Percentiles rank a stretch among this genome's conserved stretches.
Conservation (phyloP, 2,888 invertebrate genomes). For the Dione juno region DNA sequence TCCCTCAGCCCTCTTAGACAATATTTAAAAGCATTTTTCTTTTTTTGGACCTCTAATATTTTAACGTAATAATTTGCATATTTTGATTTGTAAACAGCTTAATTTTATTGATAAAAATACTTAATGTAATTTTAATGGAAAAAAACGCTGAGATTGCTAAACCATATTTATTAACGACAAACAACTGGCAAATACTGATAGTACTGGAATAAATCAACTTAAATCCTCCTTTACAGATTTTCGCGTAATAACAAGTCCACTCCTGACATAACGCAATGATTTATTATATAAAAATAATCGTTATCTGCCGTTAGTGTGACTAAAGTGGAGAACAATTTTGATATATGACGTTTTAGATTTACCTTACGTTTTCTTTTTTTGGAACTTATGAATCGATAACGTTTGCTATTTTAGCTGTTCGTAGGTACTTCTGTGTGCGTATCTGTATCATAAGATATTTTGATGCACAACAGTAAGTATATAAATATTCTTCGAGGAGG, state of each 20-base stretch:
- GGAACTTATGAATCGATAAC: not conserved
- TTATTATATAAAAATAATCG: conserved; percentile 50
- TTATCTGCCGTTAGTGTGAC: conserved; percentile 42
- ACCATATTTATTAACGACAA: conserved; percentile 34
- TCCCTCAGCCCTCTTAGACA: too few species aligned
- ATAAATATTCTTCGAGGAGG: too few species aligned
- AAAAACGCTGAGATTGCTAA: not conserved
- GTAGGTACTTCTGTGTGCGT: too few species aligned
- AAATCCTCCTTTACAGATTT: conserved; percentile 59
- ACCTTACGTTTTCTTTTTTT: conserved; percentile 2
- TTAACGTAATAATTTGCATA: too few species aligned
- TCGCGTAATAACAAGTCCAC: conserved; percentile 63
- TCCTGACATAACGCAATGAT: conserved; percentile 49
- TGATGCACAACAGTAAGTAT: too few species aligned
- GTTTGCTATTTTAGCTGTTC: too few species aligned
- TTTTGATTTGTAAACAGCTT: too few species aligned
- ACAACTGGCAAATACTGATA: conserved; percentile 56
- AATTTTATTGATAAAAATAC: not conserved
- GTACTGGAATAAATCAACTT: conserved; percentile 61
- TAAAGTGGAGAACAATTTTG: conserved; percentile 17
- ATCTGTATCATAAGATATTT: too few species aligned
- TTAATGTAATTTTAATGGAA: not conserved
- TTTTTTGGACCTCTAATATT: too few species aligned
- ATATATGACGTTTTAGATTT: conserved; percentile 19
- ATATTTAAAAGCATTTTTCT: too few species aligned